phyloP scores from a whole-genome alignment of 64 coral and sea anemone genomes.

The Exaiptasia diaphana region DNA sequence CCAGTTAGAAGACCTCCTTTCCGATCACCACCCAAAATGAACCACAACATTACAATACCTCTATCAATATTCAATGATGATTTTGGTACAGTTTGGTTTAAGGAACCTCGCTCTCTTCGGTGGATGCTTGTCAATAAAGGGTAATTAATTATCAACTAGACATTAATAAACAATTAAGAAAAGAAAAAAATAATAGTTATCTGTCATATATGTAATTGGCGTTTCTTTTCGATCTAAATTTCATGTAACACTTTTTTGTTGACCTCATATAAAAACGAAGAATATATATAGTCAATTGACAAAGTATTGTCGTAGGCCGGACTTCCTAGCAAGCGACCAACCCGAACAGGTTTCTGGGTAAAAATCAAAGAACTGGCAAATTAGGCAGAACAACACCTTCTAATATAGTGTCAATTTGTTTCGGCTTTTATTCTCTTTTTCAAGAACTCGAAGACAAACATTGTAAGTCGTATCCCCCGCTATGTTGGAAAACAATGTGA shows the following conservation, averaged over 20 bases:
- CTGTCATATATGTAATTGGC: too few species aligned
- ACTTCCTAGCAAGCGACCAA: too few species aligned
- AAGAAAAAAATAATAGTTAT: background rate
- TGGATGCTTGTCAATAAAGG: constrained; percentile 65
- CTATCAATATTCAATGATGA: constrained; percentile 78
- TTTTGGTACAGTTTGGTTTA: constrained; percentile 41
- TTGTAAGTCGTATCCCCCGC: too few species aligned
- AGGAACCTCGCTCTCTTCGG: constrained; percentile 3
- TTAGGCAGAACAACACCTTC: too few species aligned
- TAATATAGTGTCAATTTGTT: too few species aligned
- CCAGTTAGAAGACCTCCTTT: constrained; percentile 78
- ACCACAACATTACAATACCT: constrained; percentile 67
- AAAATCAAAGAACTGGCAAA: too few species aligned
- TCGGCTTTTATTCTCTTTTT: too few species aligned
- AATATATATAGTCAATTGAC: background rate
- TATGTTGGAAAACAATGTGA: too few species aligned
- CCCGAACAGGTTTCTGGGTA: too few species aligned
- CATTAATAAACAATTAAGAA: background rate
- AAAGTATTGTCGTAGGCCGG: too few species aligned
- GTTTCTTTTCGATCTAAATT: too few species aligned
- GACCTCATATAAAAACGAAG: background rate
- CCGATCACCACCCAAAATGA: constrained; percentile 26
- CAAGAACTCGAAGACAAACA: too few species aligned
- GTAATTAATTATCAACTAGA: constrained; percentile 39
- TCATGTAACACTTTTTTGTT: background rate